Percentiles rank a stretch among this genome's conserved stretches.
Evolutionary conservation across 2,888 invertebrate genomes (phyloP).

Genomic region (Congeria kusceri): DNA sequence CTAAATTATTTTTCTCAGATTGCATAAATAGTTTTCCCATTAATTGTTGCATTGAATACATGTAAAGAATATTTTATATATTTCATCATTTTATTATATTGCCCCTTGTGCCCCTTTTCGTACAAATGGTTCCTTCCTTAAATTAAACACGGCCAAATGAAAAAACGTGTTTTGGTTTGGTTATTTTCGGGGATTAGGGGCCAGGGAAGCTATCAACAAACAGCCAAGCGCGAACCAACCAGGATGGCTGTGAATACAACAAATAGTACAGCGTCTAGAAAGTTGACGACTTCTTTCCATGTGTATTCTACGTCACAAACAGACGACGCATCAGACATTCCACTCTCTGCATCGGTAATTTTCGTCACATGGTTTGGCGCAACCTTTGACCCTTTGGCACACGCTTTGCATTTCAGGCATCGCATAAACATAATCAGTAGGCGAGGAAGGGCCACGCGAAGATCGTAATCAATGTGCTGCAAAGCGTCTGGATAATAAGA

Average conservation of each 20-base stretch:
- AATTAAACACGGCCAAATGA: no score
- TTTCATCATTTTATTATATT: no score
- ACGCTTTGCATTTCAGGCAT: not conserved
- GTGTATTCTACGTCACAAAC: not conserved
- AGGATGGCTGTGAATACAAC: not conserved
- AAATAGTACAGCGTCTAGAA: not conserved
- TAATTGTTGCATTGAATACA: no score
- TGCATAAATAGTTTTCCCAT: no score
- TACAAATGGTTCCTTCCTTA: no score
- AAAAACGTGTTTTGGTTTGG: no score
- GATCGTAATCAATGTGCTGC: constrained; percentile 39
- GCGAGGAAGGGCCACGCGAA: constrained; percentile 7
- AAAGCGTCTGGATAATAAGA: constrained; percentile 38
- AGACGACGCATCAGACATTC: not conserved
- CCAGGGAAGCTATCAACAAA: not conserved
- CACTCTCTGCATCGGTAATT: no score
- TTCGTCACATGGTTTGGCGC: not conserved
- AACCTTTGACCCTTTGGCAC: not conserved
- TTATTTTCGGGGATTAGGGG: no score
- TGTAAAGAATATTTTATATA: no score
- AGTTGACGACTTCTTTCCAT: constrained; percentile 6
- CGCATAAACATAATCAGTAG: not conserved
- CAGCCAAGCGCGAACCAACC: not conserved
- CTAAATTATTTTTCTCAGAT: no score
- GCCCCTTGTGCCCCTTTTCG: no score